These are phyloP conservation scores for Acrobasis suavella DNA, from an alignment of 2,888 invertebrate species.

Conservation along the genomic window DNA sequence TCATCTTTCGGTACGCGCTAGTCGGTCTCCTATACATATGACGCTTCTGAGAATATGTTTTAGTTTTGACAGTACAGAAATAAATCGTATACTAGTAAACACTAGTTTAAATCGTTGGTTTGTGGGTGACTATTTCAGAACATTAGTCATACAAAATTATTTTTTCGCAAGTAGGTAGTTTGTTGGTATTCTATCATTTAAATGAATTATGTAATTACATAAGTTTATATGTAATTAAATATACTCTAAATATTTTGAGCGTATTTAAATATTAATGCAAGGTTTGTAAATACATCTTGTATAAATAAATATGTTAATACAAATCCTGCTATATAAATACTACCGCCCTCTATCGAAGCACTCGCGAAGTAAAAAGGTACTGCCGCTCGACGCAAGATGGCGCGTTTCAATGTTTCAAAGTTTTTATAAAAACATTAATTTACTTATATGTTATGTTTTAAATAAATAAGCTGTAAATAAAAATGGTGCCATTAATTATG, in stretches of 20 bases:
- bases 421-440: neutral
- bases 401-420: constrained; percentile 33
- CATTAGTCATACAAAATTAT: neutral
- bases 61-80: constrained; percentile 35
- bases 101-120: neutral
- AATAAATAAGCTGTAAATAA: no score
- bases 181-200: no score
- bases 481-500: no score
- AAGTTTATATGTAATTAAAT: no score
- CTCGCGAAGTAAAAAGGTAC: constrained; percentile 42
- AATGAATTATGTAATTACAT: no score
- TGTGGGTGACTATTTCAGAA: neutral
- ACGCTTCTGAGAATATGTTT: constrained; percentile 52
- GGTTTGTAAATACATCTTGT: neutral
- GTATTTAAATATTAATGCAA: no score
- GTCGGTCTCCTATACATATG: constrained; percentile 51
- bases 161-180: no score
- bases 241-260: no score
- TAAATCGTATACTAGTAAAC: constrained; percentile 16
- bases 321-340: neutral
- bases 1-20: constrained; percentile 54
- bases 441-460: no score
- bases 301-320: neutral
- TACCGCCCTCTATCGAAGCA: constrained; percentile 56
- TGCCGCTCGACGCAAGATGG: constrained; percentile 66